Conservation (phyloP, 2,113 vertebrate genomes). For the Crotalus tigris region DNA sequence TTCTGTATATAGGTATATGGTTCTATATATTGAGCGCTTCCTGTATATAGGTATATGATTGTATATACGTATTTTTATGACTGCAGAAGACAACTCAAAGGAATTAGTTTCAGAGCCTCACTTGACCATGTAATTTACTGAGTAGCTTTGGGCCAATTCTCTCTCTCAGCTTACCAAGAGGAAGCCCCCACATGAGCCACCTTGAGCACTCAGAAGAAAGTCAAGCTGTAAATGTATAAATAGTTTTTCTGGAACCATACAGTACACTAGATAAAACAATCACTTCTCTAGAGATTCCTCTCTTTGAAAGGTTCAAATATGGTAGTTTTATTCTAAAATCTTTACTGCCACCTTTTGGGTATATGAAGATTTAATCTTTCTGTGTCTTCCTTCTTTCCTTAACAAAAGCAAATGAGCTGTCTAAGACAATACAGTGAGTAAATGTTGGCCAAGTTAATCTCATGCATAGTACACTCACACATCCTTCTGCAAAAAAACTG, state of each 20-base stretch:
- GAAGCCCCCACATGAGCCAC: neutral
- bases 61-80: neutral
- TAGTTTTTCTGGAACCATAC: neutral
- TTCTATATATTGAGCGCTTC: neutral
- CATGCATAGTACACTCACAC: neutral
- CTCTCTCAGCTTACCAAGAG: neutral
- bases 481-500: neutral
- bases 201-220: neutral
- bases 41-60: neutral
- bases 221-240: neutral
- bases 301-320: neutral
- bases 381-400: conserved; percentile 1
- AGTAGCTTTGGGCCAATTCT: neutral
- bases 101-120: neutral
- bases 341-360: conserved; percentile 61
- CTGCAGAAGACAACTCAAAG: neutral
- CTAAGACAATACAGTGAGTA: neutral
- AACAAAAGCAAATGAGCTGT: neutral
- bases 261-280: neutral
- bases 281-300: neutral
- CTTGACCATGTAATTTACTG: neutral
- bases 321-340: neutral
- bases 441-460: fast-evolving
- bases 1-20: neutral
- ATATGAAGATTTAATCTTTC: conserved; percentile 9